Base-by-base conservation (phyloP, 2,888 invertebrate species). In the Parasteatoda lunata region DNA sequence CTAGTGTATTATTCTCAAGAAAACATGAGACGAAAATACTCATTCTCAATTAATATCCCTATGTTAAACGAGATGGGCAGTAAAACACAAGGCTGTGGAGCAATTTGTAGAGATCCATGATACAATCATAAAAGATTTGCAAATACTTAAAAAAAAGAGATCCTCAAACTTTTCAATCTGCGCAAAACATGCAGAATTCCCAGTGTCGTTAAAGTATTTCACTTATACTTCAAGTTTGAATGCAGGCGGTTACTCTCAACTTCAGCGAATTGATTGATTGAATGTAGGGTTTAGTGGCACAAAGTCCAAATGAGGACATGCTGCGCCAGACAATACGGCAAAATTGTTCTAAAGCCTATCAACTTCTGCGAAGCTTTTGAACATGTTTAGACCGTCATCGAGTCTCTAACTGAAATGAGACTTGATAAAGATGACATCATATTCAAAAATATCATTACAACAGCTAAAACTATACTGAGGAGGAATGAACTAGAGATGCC, bases 11-110 rank as follows among this genome's bases (percentile, higher is more conserved):
- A 48, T 47, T 0, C 71, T 47, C 48, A 71, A 71, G 48, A 48
- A 9, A 45, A 47, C 71, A 30, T 30, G 1, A 47, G 71, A 3
- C 15, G 15, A 73, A 51, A 73, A 73, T 4, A 51, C 3, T 49
- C 73, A 51, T 73, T 73, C 73, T 73, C 73, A 51, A 54, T 51
- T 51, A 30, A 52, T 73, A 73, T 9, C 73, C 52, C 73, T 73
- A 1, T 30, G 2, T 1, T 52, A 51, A 73, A 52, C 49, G 8
- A 73, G 73, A 73, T 73, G 73, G 52, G 51, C 73, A 51, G 30
- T 1, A 30, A 30, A 30, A 30, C 30, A 30, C 1, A 30, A 30
- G 30, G 30, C 30, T 30, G 30, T 30, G 30, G 73, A 73, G 9
- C n/a, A 6, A 49, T 73, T 4, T 13, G 73, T 73, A 73, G 73